Conservation (phyloP, 2,888 invertebrate species). For the Athalia cordata region DNA sequence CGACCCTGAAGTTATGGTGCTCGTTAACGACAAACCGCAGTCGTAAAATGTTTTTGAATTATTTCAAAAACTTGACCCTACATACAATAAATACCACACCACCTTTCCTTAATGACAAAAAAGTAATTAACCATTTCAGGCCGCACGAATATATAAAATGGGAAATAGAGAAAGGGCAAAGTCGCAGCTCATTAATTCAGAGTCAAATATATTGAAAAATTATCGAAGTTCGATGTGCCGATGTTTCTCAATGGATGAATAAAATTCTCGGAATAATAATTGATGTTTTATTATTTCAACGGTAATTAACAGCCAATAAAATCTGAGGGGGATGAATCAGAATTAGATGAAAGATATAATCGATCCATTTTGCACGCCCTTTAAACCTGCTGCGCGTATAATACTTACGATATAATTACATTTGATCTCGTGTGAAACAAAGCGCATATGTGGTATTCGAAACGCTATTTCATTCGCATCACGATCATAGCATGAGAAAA, state of each 20-base stretch:
- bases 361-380: background rate
- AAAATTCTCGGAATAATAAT: background rate
- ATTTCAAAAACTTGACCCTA: conserved; percentile 6
- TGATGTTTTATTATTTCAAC: background rate
- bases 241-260: too few species aligned
- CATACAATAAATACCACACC: background rate
- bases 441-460: conserved; percentile 66
- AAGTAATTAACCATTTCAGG: conserved; percentile 4
- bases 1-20: conserved; percentile 48
- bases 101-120: conserved; percentile 2
- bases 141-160: too few species aligned
- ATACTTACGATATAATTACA: conserved; percentile 2
- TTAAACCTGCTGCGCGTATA: too few species aligned
- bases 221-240: background rate
- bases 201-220: too few species aligned
- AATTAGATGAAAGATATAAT: background rate
- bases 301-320: background rate
- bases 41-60: conserved; percentile 51
- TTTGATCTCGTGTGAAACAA: conserved; percentile 68
- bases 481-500: conserved; percentile 63
- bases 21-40: conserved; percentile 60
- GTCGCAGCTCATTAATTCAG: background rate
- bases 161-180: too few species aligned
- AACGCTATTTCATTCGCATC: conserved; percentile 57
- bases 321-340: background rate